Evolutionary conservation across 2,797 vertebrate species (phyloP).

Genomic region (Oophaga sylvatica): DNA sequence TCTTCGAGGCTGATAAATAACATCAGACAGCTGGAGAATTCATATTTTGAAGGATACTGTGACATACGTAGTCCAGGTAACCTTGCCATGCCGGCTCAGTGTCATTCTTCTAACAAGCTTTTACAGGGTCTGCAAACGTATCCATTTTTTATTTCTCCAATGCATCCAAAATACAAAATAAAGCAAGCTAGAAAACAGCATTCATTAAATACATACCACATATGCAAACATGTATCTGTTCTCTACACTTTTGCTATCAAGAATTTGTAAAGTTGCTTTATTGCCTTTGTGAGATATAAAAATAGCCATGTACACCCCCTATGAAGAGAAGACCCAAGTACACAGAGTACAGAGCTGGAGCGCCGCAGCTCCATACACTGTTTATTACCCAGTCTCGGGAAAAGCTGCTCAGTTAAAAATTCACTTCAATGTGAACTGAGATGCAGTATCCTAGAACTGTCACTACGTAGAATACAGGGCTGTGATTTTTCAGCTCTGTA

Average conservation of each 20-base stretch:
- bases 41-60: slow-evolving; percentile 9
- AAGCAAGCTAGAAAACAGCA: background rate
- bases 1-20: slow-evolving; percentile 10
- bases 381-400: too few relatives aligned
- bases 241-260: background rate
- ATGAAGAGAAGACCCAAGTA: too few relatives aligned
- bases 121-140: background rate
- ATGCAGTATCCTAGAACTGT: too few relatives aligned
- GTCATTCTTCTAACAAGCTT: slow-evolving; percentile 19
- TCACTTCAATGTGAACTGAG: too few relatives aligned
- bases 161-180: background rate
- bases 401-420: too few relatives aligned
- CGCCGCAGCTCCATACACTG: too few relatives aligned
- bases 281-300: background rate
- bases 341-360: too few relatives aligned
- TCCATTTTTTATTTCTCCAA: background rate
- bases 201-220: background rate
- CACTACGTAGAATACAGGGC: too few relatives aligned
- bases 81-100: slow-evolving; percentile 18
- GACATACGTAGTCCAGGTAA: background rate
- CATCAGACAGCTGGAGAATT: slow-evolving; percentile 25
- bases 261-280: background rate
- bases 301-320: too few relatives aligned
- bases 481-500: too few relatives aligned
- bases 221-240: background rate